Evolutionary conservation across 2,888 invertebrate species (phyloP), one percentile per base, ranked within the genome.

Genomic region (Macrostomum cliftonense): DNA sequence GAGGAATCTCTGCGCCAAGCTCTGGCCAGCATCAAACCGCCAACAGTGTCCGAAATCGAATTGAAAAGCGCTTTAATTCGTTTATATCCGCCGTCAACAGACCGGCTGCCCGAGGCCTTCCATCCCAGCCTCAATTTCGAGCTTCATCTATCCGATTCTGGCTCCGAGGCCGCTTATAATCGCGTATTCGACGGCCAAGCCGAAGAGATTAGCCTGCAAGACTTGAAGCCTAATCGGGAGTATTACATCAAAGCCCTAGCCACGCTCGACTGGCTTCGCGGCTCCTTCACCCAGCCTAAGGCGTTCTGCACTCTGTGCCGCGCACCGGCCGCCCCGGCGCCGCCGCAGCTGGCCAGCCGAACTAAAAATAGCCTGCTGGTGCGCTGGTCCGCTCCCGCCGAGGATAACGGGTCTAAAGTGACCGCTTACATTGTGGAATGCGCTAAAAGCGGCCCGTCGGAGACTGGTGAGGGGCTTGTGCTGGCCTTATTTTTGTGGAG

Each of bases 191-290:
- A 66, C 56, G 70, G 70, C 43, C 65, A 67, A 58, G 65, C 67
- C 13, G 65, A 64, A 52, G 69, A 68, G 58, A 67, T 61, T 54
- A 73, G 72, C 59, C 79, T 87, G 54, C 79, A 82, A 67, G 84
- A 86, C 70, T 73, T 87, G 61, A 78, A 80, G 65, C 86, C 87
- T 13, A 83, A 83, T n/a, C 81, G 82, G 64, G 83, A 83, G 65
- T 87, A 86, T 71, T 78, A 80, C 52, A 80, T 86, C 57, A 80
- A 82, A 55, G 63, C 69, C 40, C 81, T 81, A 70, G 82, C 83
- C 58, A 78, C 80, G 61, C 72, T 81, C 54, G 82, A 83, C 56
- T 79, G 79, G 63, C 65, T 80, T 54, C 78, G 79, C 55, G 84
- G 84, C 46, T 77, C 78, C 39, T 78, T 80, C 11, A 82, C 82